Base-by-base conservation (phyloP, 2,888 invertebrate species). In the Geotrupes spiniger region DNA sequence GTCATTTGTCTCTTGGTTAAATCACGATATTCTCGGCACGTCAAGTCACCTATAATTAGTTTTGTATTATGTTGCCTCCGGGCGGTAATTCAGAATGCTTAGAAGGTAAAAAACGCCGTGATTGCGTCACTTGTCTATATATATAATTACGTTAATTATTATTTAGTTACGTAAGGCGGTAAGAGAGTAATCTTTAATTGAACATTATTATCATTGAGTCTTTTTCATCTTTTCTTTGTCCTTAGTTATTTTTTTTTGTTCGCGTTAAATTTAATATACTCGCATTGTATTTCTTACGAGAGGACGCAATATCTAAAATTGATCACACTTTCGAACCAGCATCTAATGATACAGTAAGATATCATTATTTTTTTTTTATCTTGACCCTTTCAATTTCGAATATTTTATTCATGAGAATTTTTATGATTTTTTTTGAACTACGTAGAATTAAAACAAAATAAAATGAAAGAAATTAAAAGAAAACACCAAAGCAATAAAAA, bases 1-100 rank as follows among this genome's bases (percentile, higher is more conserved):
- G 70, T 70, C 70, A 68, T 66, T 65, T 68, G 68, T 66, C 67
- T 65, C 66, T 60, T 66, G 64, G 63, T 58, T 63, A 66, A 69
- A 69, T 68, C 67, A 63, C 64, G 61, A 60, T 60, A 64, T 65
- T 66, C 64, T 63, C 60, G 61, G 61, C 58, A 63, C 63, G 62
- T 65, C 62, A 64, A 61, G 64, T 66, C 66, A 61, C 59, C 66
- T 67, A 68, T 71, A 71, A 65, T 65, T 67, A 67, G 64, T 63
- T 64, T 67, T 62, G 56, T 60, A 60, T 64, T 63, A 59, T 54
- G 61, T 56, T 57, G 60, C 61, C 59, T 52, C 41, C 36, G 52
- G 59, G 62, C 59, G 58, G 54, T 52, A 53, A 60, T 57, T 59
- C 53, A 57, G 59, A 62, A 59, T 57, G 54, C 54, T 52, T 54